Percentiles rank a stretch among this genome's conserved stretches.
Evolutionary conservation across 2,113 vertebrate species (phyloP).

Genomic region (Saimiri boliviensis): DNA sequence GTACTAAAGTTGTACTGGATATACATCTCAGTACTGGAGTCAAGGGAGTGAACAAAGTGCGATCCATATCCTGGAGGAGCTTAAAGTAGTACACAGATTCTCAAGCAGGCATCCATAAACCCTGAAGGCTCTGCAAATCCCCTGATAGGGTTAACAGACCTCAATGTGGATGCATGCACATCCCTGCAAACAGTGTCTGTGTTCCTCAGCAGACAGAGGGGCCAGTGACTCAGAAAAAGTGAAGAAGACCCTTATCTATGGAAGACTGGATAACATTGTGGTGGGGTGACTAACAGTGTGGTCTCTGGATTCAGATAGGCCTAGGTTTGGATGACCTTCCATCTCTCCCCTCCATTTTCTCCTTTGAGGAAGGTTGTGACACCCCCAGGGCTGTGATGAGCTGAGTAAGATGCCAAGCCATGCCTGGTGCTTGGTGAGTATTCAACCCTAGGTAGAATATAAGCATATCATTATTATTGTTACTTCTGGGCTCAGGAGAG

Average conservation of each 20-base stretch:
- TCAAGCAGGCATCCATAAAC: neutral
- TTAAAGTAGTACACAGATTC: neutral
- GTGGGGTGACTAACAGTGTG: neutral
- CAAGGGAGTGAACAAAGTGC: neutral
- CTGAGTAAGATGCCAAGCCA: neutral
- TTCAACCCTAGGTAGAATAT: neutral
- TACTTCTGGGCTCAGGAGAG: neutral
- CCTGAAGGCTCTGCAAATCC: neutral
- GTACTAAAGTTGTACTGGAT: neutral
- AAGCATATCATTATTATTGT: neutral
- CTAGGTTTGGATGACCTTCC: neutral
- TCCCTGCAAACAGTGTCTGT: neutral
- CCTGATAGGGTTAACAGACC: neutral
- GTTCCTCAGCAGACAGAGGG: neutral
- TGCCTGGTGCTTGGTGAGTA: neutral
- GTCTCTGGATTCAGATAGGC: neutral
- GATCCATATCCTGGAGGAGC: neutral
- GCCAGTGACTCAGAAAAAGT: neutral
- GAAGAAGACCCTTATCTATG: neutral
- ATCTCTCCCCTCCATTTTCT: neutral
- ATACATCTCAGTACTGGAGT: neutral
- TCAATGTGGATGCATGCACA: neutral
- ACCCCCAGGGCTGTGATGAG: neutral
- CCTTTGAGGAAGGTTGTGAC: neutral
- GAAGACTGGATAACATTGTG: neutral